Percentiles rank a stretch among this genome's conserved stretches.
phyloP scores from a whole-genome alignment of 2,797 vertebrate genomes.

The Chaunax sp. region DNA sequence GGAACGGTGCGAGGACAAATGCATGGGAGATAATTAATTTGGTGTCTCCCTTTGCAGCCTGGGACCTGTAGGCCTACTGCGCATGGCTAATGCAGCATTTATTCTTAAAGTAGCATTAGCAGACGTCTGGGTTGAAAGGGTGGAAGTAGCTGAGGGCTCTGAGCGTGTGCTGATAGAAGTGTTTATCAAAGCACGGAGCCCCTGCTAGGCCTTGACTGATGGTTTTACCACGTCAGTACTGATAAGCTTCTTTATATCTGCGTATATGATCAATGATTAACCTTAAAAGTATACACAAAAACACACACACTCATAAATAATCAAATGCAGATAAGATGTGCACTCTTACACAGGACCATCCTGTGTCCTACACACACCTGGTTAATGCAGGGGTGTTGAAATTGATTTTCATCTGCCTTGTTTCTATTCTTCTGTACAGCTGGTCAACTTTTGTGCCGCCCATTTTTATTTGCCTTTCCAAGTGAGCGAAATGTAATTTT shows the following conservation, averaged over 20 bases:
- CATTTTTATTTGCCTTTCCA: no score
- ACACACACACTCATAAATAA: not conserved
- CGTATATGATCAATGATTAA: constrained; percentile 19
- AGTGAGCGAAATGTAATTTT: constrained; percentile 21
- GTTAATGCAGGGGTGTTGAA: no score
- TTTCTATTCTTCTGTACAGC: not conserved
- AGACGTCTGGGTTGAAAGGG: constrained; percentile 54
- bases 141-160: constrained; percentile 45
- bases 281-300: constrained; percentile 4
- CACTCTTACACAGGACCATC: not conserved
- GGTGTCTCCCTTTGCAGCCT: constrained; percentile 70
- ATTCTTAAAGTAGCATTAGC: constrained; percentile 64
- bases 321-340: not conserved
- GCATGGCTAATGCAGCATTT: constrained; percentile 67
- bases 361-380: not conserved
- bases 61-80: constrained; percentile 67
- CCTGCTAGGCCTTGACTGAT: constrained; percentile 19
- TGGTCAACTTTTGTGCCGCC: constrained; percentile 8
- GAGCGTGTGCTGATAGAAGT: constrained; percentile 67
- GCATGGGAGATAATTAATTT: constrained; percentile 83
- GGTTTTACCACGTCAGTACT: constrained; percentile 21
- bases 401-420: constrained; percentile 1
- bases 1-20: constrained; percentile 75
- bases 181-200: constrained; percentile 59
- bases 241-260: constrained; percentile 29